phyloP scores from a whole-genome alignment of 2,888 invertebrate species.

The Cataglyphis altisquamis region DNA sequence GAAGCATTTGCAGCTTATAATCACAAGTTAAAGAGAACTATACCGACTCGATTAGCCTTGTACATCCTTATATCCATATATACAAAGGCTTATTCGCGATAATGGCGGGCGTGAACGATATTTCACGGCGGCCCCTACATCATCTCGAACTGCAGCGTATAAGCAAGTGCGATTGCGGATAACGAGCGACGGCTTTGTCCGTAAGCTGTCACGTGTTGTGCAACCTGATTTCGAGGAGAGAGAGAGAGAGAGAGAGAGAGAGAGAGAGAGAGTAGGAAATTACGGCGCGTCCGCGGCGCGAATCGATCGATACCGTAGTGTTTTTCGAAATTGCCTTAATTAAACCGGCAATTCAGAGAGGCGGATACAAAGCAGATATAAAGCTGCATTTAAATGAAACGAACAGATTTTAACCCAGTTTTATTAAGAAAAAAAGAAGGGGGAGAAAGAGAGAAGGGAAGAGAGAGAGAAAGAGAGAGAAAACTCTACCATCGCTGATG shows the following conservation, averaged over 20 bases:
- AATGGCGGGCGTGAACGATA: constrained; percentile 70
- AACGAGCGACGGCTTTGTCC: constrained; percentile 72
- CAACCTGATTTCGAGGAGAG: constrained; percentile 73
- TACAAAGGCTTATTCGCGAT: constrained; percentile 68
- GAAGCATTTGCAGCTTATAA: background rate
- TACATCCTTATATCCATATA: constrained; percentile 52
- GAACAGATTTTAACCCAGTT: constrained; percentile 63
- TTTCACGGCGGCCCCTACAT: constrained; percentile 73
- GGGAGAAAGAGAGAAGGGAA: background rate
- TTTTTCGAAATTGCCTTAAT: constrained; percentile 62
- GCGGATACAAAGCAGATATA: constrained; percentile 27
- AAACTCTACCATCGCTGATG: constrained; percentile 31
- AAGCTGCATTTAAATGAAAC: constrained; percentile 51
- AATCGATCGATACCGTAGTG: constrained; percentile 59
- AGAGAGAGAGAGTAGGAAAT: constrained; percentile 71
- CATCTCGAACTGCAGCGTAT: constrained; percentile 74
- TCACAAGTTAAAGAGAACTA: background rate
- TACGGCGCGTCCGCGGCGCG: constrained; percentile 66
- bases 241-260: constrained; percentile 59
- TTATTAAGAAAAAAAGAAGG: constrained; percentile 10
- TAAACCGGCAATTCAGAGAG: constrained; percentile 12
- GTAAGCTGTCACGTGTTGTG: constrained; percentile 66
- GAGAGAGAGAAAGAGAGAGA: background rate
- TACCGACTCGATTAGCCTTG: constrained; percentile 38
- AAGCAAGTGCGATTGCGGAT: constrained; percentile 77